Evolutionary conservation across 2,797 vertebrate species (phyloP).

Genomic region (Poeciliopsis presidionis): DNA sequence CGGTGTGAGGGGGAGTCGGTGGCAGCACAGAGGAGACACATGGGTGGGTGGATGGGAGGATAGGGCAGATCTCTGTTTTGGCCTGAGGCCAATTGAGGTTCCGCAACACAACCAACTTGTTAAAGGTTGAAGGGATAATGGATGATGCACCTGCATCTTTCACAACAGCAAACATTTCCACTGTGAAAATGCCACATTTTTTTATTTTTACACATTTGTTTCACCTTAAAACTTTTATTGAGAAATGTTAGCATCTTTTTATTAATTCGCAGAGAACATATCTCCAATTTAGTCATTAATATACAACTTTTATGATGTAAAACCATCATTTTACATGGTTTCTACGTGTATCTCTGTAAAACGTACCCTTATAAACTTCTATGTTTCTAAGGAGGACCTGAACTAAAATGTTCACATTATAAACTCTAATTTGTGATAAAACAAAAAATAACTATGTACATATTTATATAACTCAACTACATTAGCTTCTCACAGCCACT

Average conservation of each 20-base stretch:
- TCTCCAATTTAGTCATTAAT: not conserved
- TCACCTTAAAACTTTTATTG: not conserved
- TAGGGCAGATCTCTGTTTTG: conserved; percentile 49
- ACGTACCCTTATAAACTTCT: too few relatives aligned
- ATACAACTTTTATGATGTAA: too few relatives aligned
- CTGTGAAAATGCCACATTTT: not conserved
- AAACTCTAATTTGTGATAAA: not conserved
- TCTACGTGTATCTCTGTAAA: not conserved
- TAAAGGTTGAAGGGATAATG: conserved; percentile 11
- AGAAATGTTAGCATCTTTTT: not conserved
- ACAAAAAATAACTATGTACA: not conserved
- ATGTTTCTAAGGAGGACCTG: not conserved
- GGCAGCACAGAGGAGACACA: not conserved
- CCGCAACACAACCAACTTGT: conserved; percentile 56
- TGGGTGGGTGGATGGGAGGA: not conserved
- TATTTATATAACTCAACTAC: not conserved
- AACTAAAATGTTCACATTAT: not conserved
- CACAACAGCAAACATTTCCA: conserved; percentile 13
- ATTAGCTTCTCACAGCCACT: not conserved
- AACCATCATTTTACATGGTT: too few relatives aligned
- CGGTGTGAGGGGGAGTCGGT: not conserved
- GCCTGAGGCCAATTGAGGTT: conserved; percentile 66
- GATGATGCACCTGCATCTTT: not conserved
- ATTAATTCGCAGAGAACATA: not conserved
- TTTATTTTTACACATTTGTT: not conserved